These are phyloP conservation scores for Amyelois transitella DNA, from an alignment of 1,140 invertebrate genomes.

Conservation along the genomic window DNA sequence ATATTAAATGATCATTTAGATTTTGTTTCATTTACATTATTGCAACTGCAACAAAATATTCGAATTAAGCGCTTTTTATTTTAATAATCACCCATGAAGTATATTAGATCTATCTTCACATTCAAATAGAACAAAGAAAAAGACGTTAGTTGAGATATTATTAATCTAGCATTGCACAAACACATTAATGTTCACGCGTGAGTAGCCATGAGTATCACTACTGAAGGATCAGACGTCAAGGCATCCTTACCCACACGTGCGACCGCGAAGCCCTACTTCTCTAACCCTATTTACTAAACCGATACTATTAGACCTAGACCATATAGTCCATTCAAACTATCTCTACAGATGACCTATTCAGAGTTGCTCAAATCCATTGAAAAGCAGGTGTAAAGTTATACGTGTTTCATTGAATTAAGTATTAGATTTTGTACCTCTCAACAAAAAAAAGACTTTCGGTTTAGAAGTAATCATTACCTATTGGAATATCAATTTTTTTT, in stretches of 20 bases:
- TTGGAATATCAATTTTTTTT: too few relatives aligned
- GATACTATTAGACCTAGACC: slow-evolving; percentile 24
- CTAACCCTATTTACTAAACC: slow-evolving; percentile 43
- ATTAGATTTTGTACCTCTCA: too few relatives aligned
- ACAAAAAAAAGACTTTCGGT: too few relatives aligned
- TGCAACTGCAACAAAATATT: too few relatives aligned
- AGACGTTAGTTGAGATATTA: too few relatives aligned
- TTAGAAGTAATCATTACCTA: too few relatives aligned
- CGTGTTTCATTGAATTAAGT: too few relatives aligned
- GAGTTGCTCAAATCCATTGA: background rate
- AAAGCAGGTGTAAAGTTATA: too few relatives aligned
- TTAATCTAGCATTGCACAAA: slow-evolving; percentile 14
- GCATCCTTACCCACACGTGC: slow-evolving; percentile 24
- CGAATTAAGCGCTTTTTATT: too few relatives aligned
- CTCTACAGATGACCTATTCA: background rate
- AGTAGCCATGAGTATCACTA: slow-evolving; percentile 22
- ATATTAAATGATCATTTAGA: background rate
- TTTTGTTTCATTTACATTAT: slow-evolving; percentile 1
- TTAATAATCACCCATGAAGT: too few relatives aligned
- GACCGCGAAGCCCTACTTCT: slow-evolving; percentile 36
- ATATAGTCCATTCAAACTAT: slow-evolving; percentile 12
- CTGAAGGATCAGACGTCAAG: slow-evolving; percentile 19
- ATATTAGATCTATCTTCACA: too few relatives aligned
- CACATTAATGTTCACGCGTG: slow-evolving; percentile 22
- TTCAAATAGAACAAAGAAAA: too few relatives aligned